Conservation (phyloP, 2,113 vertebrate species). For the Sceloporus tristichus region DNA sequence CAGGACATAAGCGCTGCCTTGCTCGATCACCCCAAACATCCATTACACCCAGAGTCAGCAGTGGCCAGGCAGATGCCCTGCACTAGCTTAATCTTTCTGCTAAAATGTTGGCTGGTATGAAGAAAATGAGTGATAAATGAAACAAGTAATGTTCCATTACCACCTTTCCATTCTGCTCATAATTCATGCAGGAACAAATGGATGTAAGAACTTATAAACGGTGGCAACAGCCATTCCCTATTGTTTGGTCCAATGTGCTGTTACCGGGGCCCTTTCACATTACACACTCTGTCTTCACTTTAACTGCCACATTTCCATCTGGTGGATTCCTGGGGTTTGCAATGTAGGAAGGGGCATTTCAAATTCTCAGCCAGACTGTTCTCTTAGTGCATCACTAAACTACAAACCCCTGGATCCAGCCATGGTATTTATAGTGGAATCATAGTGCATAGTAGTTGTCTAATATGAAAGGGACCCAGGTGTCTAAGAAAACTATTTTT, state of each 20-base stretch:
- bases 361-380: too few relatives aligned
- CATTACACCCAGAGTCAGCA: not conserved
- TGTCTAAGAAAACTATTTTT: too few relatives aligned
- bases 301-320: too few relatives aligned
- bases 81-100: not conserved
- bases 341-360: too few relatives aligned
- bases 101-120: not conserved
- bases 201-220: not conserved
- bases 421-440: too few relatives aligned
- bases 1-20: slow-evolving; percentile 3
- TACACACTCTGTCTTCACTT: too few relatives aligned
- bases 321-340: too few relatives aligned
- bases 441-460: too few relatives aligned
- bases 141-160: slow-evolving; percentile 3
- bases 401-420: too few relatives aligned
- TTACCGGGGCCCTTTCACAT: not conserved
- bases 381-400: too few relatives aligned
- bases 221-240: not conserved
- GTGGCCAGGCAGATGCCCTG: not conserved
- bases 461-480: too few relatives aligned
- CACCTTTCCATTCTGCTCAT: not conserved
- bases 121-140: not conserved
- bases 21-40: not conserved
- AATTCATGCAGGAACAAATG: not conserved
- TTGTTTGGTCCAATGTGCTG: not conserved